Conservation (phyloP, 2,797 vertebrate genomes). For the Poecilia gillii region DNA sequence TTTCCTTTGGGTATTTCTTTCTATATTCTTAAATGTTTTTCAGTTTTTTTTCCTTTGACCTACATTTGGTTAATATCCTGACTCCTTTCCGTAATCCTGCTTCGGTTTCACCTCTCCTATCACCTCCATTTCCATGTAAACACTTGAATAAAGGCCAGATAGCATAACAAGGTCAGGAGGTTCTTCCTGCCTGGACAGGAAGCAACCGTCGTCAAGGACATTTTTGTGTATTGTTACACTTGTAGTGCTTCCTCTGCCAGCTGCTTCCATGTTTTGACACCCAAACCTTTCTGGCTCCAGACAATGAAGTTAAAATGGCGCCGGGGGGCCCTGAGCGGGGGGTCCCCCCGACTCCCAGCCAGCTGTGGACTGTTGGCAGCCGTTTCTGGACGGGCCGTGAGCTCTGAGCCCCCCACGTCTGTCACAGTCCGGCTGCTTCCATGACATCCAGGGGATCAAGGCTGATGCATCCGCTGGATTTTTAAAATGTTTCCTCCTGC, state of each 20-base stretch:
- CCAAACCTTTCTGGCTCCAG: slow-evolving; percentile 35
- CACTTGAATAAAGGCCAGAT: slow-evolving; percentile 58
- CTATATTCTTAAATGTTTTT: neutral
- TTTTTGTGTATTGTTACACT: slow-evolving; percentile 57
- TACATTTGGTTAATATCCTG: slow-evolving; percentile 44
- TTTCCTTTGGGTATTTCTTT: neutral
- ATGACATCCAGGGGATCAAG: slow-evolving; percentile 40
- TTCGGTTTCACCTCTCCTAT: slow-evolving; percentile 37
- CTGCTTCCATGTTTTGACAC: slow-evolving; percentile 77
- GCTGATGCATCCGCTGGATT: slow-evolving; percentile 36
- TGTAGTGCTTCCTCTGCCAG: slow-evolving; percentile 70
- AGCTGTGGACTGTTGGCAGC: slow-evolving; percentile 72
- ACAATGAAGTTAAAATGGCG: slow-evolving; percentile 65
- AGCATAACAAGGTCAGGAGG: slow-evolving; percentile 45
- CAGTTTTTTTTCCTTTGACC: slow-evolving; percentile 38
- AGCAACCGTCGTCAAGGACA: slow-evolving; percentile 60
- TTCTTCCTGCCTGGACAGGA: slow-evolving; percentile 68
- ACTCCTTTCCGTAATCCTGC: slow-evolving; percentile 17
- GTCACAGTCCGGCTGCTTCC: slow-evolving; percentile 59
- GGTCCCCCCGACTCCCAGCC: slow-evolving; percentile 33
- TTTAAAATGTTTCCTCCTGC: neutral
- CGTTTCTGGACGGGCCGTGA: slow-evolving; percentile 54
- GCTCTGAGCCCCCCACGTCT: slow-evolving; percentile 51
- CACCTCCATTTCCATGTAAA: slow-evolving; percentile 63
- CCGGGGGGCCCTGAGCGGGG: slow-evolving; percentile 34